Evolutionary conservation across 2,888 invertebrate genomes (phyloP), one percentile per base, ranked within the genome.

Genomic region (Polymixis flavicincta): DNA sequence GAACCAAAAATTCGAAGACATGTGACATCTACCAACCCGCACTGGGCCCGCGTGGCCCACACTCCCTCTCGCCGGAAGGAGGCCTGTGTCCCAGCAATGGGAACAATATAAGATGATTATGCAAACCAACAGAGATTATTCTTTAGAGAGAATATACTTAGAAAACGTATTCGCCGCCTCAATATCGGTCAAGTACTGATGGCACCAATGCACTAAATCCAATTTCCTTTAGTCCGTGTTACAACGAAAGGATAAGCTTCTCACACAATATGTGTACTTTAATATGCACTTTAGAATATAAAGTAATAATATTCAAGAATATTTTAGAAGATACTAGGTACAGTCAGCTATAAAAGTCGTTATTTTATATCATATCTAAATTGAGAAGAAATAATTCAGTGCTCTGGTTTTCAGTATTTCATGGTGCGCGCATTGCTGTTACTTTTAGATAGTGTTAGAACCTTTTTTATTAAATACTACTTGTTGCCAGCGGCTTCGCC

Each of bases 231-330:
- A 19, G 54, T 59, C 42, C 11, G 14, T 48, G 19, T 63, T 54
- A 57, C 42, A 54, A 37, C 14, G 59, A 45, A 60, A 54, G 25
- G 55, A 65, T 65, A 65, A 79, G 52, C 42, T 54, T 5, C 22
- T 19, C 67, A 54, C 59, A 73, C 70, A 68, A 64, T n/a, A n/a
- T 80, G 67, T 84, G 37, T 74, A 57, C 64, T 84, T 74, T 74
- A 71, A 84, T 82, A 84, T 82, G 64, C 85, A 82, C 85, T 82
- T 74, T 52, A 63, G 14, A 83, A 71, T 55, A 52, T 64, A 48
- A 59, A 64, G 68, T 71, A 55, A 78, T 57, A 45, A 59, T 59
- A 25, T 60, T 84, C 66, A 14, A 73, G 65, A 84, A 80, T 79
- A 79, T 81, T 83, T 55, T 65, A 37, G 1, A 78, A 55, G 19